Evolutionary conservation across 64 coral and sea anemone genomes (phyloP).

Genomic region (Montipora efflorescens): DNA sequence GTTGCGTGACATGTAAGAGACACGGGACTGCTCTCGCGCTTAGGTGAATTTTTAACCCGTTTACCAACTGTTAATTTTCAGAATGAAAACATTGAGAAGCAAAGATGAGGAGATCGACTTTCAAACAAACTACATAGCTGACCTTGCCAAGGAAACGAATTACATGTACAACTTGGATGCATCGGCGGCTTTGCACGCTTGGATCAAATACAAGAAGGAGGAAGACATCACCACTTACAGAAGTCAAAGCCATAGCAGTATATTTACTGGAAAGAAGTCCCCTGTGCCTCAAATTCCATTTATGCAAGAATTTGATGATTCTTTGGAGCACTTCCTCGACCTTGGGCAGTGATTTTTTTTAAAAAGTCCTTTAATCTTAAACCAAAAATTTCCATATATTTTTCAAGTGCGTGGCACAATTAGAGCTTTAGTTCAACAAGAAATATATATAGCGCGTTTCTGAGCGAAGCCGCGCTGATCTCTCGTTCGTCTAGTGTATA

Average conservation of each 20-base stretch:
- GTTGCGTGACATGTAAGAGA: no score
- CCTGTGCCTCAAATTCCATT: background rate
- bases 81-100: background rate
- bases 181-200: background rate
- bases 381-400: background rate
- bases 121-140: background rate
- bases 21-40: no score
- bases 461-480: no score
- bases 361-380: background rate
- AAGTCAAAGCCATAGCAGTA: conserved; percentile 14
- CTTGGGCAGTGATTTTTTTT: background rate
- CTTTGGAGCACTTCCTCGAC: background rate
- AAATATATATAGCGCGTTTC: no score
- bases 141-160: conserved; percentile 21
- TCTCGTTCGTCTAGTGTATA: no score
- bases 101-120: conserved; percentile 14
- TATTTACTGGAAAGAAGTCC: conserved; percentile 19
- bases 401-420: no score
- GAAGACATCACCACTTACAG: conserved; percentile 50
- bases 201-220: conserved; percentile 19
- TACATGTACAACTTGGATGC: conserved; percentile 25
- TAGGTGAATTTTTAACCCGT: no score
- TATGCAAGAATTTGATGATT: conserved; percentile 61
- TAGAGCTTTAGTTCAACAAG: no score
- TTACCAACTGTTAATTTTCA: background rate